These are phyloP conservation scores for Oncorhynchus mykiss DNA, from an alignment of 2,113 vertebrate species.

Conservation along the genomic window DNA sequence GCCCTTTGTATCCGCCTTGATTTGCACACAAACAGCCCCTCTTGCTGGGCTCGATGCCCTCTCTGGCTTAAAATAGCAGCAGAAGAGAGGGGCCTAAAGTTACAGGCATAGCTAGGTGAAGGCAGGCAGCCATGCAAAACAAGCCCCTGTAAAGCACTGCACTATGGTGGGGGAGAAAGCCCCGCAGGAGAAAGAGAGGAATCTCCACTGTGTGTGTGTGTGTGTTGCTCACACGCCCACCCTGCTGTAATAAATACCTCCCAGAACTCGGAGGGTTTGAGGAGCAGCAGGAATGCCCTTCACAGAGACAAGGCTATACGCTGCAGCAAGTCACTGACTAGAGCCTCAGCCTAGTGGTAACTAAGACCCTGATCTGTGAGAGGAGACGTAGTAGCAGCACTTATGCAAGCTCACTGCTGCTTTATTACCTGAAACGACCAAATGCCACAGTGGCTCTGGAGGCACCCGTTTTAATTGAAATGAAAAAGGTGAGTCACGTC, in stretches of 20 bases:
- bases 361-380: no score
- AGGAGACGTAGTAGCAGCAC: no score
- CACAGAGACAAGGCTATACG: neutral
- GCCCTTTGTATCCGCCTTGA: constrained; percentile 26
- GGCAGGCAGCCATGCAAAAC: constrained; percentile 15
- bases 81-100: constrained; percentile 53
- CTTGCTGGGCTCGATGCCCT: constrained; percentile 47
- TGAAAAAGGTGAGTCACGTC: constrained; percentile 46
- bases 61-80: constrained; percentile 61
- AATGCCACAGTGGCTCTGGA: constrained; percentile 38
- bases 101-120: constrained; percentile 51
- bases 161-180: constrained; percentile 12
- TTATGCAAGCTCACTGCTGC: no score
- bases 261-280: neutral
- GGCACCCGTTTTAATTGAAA: constrained; percentile 26
- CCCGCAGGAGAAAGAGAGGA: constrained; percentile 29
- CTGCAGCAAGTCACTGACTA: no score
- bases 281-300: constrained; percentile 24
- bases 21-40: constrained; percentile 25
- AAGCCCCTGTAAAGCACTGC: constrained; percentile 27
- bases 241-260: constrained; percentile 8
- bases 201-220: constrained; percentile 30
- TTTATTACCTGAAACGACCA: no score
- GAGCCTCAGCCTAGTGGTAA: no score
- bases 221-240: neutral